These are phyloP conservation scores for Nomada ferruginata DNA, from an alignment of 2,888 invertebrate genomes.

Conservation along the genomic window DNA sequence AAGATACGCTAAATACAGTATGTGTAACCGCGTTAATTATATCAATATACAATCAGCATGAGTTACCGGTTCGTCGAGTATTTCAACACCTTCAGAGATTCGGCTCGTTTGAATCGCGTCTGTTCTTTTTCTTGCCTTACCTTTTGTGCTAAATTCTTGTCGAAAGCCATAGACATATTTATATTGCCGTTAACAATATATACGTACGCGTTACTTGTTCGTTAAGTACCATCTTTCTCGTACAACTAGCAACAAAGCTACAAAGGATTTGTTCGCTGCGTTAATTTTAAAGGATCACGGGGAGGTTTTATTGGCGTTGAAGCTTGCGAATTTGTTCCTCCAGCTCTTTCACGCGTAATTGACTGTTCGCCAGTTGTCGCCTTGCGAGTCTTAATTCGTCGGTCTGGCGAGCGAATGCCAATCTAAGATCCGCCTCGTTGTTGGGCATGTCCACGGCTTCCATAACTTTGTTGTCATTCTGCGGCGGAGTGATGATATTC, in stretches of 20 bases:
- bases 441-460: slow-evolving; percentile 80
- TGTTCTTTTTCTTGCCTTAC: not conserved
- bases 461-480: slow-evolving; percentile 79
- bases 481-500: slow-evolving; percentile 75
- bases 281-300: not conserved
- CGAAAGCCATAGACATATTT: slow-evolving; percentile 48
- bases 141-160: slow-evolving; percentile 6
- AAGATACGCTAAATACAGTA: slow-evolving; percentile 17
- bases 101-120: not conserved
- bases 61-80: slow-evolving; percentile 6
- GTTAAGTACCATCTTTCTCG: slow-evolving; percentile 58
- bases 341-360: slow-evolving; percentile 91
- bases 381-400: slow-evolving; percentile 92
- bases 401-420: slow-evolving; percentile 91
- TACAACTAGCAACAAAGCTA: slow-evolving; percentile 59
- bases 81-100: slow-evolving; percentile 7
- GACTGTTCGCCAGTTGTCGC: slow-evolving; percentile 91
- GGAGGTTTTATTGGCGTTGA: slow-evolving; percentile 81
- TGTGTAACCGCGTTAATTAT: not conserved
- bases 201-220: slow-evolving; percentile 28
- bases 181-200: slow-evolving; percentile 29
- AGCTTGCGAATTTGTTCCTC: slow-evolving; percentile 90
- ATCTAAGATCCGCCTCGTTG: slow-evolving; percentile 87
- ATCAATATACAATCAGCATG: slow-evolving; percentile 8
- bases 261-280: slow-evolving; percentile 37